Evolutionary conservation across 2,888 invertebrate genomes (phyloP).

Genomic region (Serrognathus titanus): DNA sequence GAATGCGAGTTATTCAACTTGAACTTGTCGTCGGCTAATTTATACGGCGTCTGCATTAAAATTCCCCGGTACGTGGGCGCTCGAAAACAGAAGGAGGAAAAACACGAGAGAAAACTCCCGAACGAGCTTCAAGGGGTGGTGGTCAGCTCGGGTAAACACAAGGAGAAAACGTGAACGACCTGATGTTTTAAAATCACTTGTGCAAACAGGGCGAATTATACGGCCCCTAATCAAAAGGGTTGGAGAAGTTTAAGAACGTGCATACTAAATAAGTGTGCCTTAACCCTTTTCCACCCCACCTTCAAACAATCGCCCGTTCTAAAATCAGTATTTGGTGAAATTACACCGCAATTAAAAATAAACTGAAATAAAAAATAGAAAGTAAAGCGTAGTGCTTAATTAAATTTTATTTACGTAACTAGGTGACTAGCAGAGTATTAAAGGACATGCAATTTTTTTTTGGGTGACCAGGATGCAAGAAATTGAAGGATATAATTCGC

Average conservation of each 20-base stretch:
- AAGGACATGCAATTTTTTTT: too few species aligned
- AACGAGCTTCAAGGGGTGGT: background rate
- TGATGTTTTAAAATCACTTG: conserved; percentile 20
- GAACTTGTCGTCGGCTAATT: conserved; percentile 12
- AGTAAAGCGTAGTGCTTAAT: too few species aligned
- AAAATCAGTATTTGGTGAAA: too few species aligned
- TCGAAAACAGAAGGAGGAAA: conserved; percentile 15
- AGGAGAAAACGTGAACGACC: conserved; percentile 1
- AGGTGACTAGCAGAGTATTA: too few species aligned
- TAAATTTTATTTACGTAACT: too few species aligned
- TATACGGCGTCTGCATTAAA: background rate
- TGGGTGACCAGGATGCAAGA: too few species aligned
- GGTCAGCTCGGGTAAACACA: background rate
- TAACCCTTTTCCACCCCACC: too few species aligned
- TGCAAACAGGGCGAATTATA: conserved; percentile 17
- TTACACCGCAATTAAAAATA: too few species aligned
- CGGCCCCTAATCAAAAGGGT: background rate
- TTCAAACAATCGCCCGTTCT: too few species aligned
- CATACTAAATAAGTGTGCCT: too few species aligned
- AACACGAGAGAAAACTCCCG: background rate
- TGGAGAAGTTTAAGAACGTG: background rate
- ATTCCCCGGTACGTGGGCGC: background rate
- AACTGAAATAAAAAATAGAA: too few species aligned
- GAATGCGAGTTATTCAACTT: conserved; percentile 15
- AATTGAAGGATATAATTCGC: too few species aligned